These are phyloP conservation scores for Machimus rusticus DNA, from an alignment of 2,888 invertebrate genomes.

Conservation along the genomic window DNA sequence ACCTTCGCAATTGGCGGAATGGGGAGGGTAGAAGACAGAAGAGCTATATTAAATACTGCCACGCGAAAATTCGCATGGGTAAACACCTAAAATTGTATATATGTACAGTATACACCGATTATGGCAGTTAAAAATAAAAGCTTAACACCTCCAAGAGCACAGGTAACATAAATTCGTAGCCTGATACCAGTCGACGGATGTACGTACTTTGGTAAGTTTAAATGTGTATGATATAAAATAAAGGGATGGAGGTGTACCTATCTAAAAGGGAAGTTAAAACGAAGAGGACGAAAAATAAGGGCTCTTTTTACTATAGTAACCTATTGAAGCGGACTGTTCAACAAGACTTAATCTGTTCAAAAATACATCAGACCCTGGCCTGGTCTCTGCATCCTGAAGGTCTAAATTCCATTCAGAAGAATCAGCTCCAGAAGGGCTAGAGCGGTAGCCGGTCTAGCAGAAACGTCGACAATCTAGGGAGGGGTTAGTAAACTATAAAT, in stretches of 20 bases:
- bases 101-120: slow-evolving; percentile 10
- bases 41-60: background rate
- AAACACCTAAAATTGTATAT: slow-evolving; percentile 8
- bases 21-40: background rate
- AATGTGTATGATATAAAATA: background rate
- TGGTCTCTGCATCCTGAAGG: background rate
- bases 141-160: background rate
- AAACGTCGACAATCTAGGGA: background rate
- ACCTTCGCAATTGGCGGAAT: too few species aligned
- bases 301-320: background rate
- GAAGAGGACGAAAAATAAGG: background rate
- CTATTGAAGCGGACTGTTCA: background rate
- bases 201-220: background rate
- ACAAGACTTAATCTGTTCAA: background rate
- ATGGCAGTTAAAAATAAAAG: background rate
- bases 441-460: background rate
- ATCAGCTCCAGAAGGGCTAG: background rate
- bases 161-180: background rate
- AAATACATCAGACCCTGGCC: background rate
- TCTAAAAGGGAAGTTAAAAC: background rate
- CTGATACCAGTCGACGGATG: background rate
- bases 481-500: background rate
- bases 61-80: slow-evolving; percentile 16
- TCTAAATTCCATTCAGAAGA: background rate
- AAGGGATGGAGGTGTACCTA: background rate